Base-by-base conservation (phyloP, 2,797 vertebrate genomes). In the Sebastes alutus region DNA sequence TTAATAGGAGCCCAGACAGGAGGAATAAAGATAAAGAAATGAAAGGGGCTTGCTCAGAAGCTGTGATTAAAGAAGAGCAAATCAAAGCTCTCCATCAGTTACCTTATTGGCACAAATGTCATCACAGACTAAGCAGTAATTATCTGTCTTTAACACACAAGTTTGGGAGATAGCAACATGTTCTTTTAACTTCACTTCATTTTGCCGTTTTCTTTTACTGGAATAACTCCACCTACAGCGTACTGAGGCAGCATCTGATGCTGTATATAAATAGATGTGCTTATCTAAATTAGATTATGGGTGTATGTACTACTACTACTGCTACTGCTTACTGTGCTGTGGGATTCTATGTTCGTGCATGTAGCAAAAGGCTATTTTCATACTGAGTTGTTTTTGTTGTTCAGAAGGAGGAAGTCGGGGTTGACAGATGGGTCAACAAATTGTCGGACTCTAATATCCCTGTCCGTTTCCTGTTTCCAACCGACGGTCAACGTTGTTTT, bases 71-170 rank as follows among this genome's bases (percentile, higher is more conserved):
- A 63, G 56, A 64, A 63, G 30, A 75, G 64, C 9, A 22, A n/a
- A 76, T 75, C 61, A 75, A 77, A 56, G 42, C 20, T 81, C 38
- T 79, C 52, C 58, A 56, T 60, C 59, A 55, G 61, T 60, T 20
- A 56, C n/a, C 8, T 78, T 63, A n/a, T 49, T 65, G 66, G 55
- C 65, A 71, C 42, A 79, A 54, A 55, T 72, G 66, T 58, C 55
- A 60, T 46, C 18, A 30, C 54, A 54, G 22, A 49, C 18, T 33
- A 6, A 30, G 30, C 13, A 30, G 20, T 12, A 60, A 35, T 42
- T 29, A 72, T 64, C n/a, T 52, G 49, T 35, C 33, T 35, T 27
- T 3, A 52, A n/a, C 18, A n/a, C 14, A 22, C 7, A 54, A 30
- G 6, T 38, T 46, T 46, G 52, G 42, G 42, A 65, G 32, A 55